phyloP scores from a whole-genome alignment of 2,888 invertebrate species.

The Heliothis peltigera region DNA sequence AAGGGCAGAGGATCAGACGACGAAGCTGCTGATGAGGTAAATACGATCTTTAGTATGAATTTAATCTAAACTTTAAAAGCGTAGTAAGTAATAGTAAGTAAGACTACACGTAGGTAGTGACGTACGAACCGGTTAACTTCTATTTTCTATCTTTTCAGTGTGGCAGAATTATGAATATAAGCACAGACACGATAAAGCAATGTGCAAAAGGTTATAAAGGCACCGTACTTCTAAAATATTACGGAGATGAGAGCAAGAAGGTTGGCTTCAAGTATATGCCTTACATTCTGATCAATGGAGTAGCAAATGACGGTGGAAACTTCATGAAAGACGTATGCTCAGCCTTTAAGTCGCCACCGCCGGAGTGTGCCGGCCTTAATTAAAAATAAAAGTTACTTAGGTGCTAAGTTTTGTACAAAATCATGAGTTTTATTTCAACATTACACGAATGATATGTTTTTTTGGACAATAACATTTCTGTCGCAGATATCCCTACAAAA shows the following conservation, averaged over 20 bases:
- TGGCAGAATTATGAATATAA: slow-evolving; percentile 62
- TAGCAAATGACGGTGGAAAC: slow-evolving; percentile 48
- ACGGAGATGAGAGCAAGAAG: slow-evolving; percentile 68
- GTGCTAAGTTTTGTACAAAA: slow-evolving; percentile 1
- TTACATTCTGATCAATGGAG: slow-evolving; percentile 71
- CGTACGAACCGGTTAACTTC: background rate
- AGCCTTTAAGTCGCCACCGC: slow-evolving; percentile 68
- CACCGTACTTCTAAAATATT: slow-evolving; percentile 63
- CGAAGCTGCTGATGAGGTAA: slow-evolving; percentile 69
- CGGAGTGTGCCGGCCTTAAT: slow-evolving; percentile 51
- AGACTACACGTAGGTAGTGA: background rate
- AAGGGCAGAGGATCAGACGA: slow-evolving; percentile 67
- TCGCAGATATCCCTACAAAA: too few relatives aligned
- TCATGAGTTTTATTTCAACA: slow-evolving; percentile 10
- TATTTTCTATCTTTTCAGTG: slow-evolving; percentile 68
- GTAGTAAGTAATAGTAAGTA: too few relatives aligned
- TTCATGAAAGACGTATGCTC: slow-evolving; percentile 70
- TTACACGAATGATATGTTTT: background rate
- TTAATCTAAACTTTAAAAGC: too few relatives aligned
- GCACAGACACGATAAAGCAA: slow-evolving; percentile 65
- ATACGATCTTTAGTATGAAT: background rate
- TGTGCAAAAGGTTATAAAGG: slow-evolving; percentile 73
- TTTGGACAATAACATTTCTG: too few relatives aligned
- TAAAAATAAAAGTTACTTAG: slow-evolving; percentile 12
- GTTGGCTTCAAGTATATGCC: slow-evolving; percentile 65